These are phyloP conservation scores for Drosophila barbarae DNA, from an alignment of 2,888 invertebrate genomes.

Conservation along the genomic window DNA sequence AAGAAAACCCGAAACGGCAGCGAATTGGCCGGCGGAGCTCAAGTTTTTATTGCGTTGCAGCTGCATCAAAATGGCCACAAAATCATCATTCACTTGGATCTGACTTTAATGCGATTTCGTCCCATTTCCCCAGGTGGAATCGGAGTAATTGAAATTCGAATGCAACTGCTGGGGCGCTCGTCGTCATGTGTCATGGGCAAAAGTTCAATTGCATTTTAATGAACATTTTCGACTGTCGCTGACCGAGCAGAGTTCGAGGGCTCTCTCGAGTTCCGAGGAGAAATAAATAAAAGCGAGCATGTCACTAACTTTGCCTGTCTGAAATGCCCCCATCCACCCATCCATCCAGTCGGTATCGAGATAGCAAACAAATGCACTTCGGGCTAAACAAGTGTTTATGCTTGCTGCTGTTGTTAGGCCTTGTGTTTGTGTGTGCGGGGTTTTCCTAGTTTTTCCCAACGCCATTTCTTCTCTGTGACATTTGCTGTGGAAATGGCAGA, in stretches of 20 bases:
- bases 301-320: slow-evolving; percentile 34
- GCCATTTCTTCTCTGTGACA: slow-evolving; percentile 17
- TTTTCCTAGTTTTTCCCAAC: background rate
- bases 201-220: slow-evolving; percentile 57
- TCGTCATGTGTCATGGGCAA: slow-evolving; percentile 32
- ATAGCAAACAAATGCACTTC: slow-evolving; percentile 38
- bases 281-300: slow-evolving; percentile 46
- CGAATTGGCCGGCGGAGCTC: slow-evolving; percentile 18
- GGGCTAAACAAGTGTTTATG: slow-evolving; percentile 40
- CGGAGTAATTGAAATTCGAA: slow-evolving; percentile 53
- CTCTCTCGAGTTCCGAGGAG: slow-evolving; percentile 14
- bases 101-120: slow-evolving; percentile 32
- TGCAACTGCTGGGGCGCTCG: slow-evolving; percentile 15
- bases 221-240: slow-evolving; percentile 37
- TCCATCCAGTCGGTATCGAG: slow-evolving; percentile 8
- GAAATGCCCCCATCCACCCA: slow-evolving; percentile 6
- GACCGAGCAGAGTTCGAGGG: slow-evolving; percentile 15
- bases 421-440: slow-evolving; percentile 8
- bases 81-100: slow-evolving; percentile 37
- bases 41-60: slow-evolving; percentile 24
- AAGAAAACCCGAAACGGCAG: slow-evolving; percentile 9
- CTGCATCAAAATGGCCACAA: slow-evolving; percentile 34
- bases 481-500: slow-evolving; percentile 29
- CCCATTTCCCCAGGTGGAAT: slow-evolving; percentile 29
- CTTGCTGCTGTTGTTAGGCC: background rate